Conservation (phyloP, 2,888 invertebrate species). For the Cryptus viduatorius region DNA sequence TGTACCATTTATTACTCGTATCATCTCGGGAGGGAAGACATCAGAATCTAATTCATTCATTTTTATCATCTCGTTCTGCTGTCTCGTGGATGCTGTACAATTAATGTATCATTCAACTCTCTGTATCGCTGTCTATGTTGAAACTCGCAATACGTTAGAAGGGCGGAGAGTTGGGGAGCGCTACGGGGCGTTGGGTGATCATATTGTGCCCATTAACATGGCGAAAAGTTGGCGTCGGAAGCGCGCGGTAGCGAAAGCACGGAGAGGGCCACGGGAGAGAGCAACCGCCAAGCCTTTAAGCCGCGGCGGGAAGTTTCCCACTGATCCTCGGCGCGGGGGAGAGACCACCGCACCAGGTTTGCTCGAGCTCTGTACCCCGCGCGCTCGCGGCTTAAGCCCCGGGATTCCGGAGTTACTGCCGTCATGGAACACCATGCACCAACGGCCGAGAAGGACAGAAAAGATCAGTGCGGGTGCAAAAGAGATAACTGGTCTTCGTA, state of each 20-base stretch:
- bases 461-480: slow-evolving; percentile 70
- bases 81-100: background rate
- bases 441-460: slow-evolving; percentile 78
- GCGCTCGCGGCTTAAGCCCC: slow-evolving; percentile 81
- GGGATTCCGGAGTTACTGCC: slow-evolving; percentile 85
- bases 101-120: slow-evolving; percentile 12
- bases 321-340: slow-evolving; percentile 81
- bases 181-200: slow-evolving; percentile 74
- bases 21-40: background rate
- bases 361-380: slow-evolving; percentile 69
- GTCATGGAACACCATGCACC: slow-evolving; percentile 83
- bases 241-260: slow-evolving; percentile 71
- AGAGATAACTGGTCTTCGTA: slow-evolving; percentile 52
- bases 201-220: slow-evolving; percentile 83
- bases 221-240: slow-evolving; percentile 81
- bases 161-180: slow-evolving; percentile 33
- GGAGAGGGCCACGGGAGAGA: slow-evolving; percentile 75
- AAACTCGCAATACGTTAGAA: slow-evolving; percentile 24
- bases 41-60: slow-evolving; percentile 21
- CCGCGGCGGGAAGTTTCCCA: slow-evolving; percentile 84
- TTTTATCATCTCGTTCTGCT: background rate
- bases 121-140: slow-evolving; percentile 12
- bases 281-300: slow-evolving; percentile 85
- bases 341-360: slow-evolving; percentile 54
- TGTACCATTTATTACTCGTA: background rate